Evolutionary conservation across 2,797 vertebrate genomes (phyloP).

Genomic region (Ctenopoma multispine): DNA sequence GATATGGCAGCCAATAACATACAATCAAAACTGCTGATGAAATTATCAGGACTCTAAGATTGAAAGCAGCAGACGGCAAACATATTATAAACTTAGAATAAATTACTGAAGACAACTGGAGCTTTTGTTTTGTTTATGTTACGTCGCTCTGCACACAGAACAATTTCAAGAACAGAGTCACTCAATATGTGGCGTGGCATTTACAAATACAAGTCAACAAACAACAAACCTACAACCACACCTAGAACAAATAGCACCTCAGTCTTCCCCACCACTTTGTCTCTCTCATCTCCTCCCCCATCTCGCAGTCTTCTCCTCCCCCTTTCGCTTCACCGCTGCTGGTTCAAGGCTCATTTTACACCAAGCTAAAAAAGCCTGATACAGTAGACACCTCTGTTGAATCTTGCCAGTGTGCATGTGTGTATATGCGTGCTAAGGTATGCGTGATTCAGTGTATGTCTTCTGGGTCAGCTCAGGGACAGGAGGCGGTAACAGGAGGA

Average conservation of each 20-base stretch:
- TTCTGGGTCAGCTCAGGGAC: conserved; percentile 48
- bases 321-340: not conserved
- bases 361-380: conserved; percentile 21
- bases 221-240: not conserved
- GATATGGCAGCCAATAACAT: conserved; percentile 15
- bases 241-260: conserved; percentile 1
- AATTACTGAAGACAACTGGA: not conserved
- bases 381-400: conserved; percentile 34
- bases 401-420: conserved; percentile 4
- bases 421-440: not conserved
- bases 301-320: not conserved
- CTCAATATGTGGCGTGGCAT: not conserved
- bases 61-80: not conserved
- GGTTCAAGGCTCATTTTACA: conserved; percentile 36
- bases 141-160: too few species aligned
- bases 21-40: not conserved
- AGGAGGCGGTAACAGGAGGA: conserved; percentile 42
- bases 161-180: not conserved
- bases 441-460: conserved; percentile 12
- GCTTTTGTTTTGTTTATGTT: too few species aligned
- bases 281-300: not conserved
- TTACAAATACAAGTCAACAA: conserved; percentile 1
- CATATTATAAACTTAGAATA: not conserved
- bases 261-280: not conserved
- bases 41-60: not conserved